phyloP scores from a whole-genome alignment of 1,140 invertebrate species.

The Agraylea sexmaculata region DNA sequence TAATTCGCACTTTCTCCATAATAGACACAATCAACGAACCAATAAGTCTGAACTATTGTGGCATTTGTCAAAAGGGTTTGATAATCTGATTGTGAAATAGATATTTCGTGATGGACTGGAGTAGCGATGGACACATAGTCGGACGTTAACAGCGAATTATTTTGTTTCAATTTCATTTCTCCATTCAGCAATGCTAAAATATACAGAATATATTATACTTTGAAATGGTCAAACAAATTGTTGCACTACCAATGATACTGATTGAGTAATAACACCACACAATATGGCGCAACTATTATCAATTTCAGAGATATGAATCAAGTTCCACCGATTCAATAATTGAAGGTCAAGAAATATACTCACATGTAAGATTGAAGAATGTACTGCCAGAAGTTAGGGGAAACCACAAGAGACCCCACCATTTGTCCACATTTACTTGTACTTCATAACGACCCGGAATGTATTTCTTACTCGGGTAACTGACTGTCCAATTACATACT shows the following conservation, averaged over 20 bases:
- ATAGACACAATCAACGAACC: constrained; percentile 67
- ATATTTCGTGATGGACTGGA: constrained; percentile 44
- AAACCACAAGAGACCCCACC: constrained; percentile 28
- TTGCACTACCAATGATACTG: constrained; percentile 7
- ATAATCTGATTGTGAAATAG: constrained; percentile 45
- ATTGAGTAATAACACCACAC: no score
- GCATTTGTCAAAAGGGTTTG: constrained; percentile 48
- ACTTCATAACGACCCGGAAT: constrained; percentile 47
- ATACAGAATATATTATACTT: not conserved
- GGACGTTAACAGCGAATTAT: constrained; percentile 34
- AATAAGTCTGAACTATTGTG: constrained; percentile 52
- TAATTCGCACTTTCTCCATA: constrained; percentile 50
- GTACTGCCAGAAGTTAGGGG: constrained; percentile 31
- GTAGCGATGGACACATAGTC: constrained; percentile 49
- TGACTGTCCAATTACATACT: constrained; percentile 43
- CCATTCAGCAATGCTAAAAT: constrained; percentile 51
- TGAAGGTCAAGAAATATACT: no score
- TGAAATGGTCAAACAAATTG: not conserved
- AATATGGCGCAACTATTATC: no score
- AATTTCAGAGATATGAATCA: not conserved
- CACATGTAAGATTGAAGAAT: constrained; percentile 49
- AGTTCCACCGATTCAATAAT: constrained; percentile 1
- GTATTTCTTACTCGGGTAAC: constrained; percentile 41
- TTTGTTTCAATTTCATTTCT: constrained; percentile 46
- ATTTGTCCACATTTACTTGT: constrained; percentile 44